Evolutionary conservation across 1,140 invertebrate species (phyloP).

Genomic region (Neodiprion virginianus): DNA sequence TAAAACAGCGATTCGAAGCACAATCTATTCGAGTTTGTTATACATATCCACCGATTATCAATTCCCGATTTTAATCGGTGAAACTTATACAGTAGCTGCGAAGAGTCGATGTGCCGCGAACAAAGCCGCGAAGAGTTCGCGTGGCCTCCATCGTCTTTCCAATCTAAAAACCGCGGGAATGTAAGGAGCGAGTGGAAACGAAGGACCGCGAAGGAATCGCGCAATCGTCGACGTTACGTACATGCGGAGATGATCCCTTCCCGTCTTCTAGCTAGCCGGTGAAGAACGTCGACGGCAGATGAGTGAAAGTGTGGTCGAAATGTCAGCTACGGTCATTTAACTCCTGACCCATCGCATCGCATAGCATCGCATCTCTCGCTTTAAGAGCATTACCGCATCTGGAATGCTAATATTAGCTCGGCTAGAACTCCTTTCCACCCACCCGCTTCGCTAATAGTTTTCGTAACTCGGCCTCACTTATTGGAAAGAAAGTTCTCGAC

Average conservation of each 20-base stretch:
- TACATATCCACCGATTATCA: neutral
- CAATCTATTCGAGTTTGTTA: neutral
- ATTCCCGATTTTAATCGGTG: neutral
- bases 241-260: neutral
- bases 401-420: neutral
- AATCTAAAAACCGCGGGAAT: no score
- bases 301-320: slow-evolving; percentile 62
- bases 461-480: no score
- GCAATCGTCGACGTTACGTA: neutral
- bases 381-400: neutral
- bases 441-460: neutral
- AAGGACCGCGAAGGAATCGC: neutral
- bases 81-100: no score
- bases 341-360: slow-evolving; percentile 52
- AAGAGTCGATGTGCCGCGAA: no score
- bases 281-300: slow-evolving; percentile 36
- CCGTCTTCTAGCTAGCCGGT: neutral
- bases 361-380: slow-evolving; percentile 26
- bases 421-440: neutral
- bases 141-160: no score
- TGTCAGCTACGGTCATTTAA: slow-evolving; percentile 60
- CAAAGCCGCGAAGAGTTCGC: no score
- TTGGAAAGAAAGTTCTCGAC: no score
- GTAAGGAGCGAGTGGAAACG: no score
- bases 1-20: neutral